Conservation (phyloP, 2,113 vertebrate species). For the Paraplagusia blochii region DNA sequence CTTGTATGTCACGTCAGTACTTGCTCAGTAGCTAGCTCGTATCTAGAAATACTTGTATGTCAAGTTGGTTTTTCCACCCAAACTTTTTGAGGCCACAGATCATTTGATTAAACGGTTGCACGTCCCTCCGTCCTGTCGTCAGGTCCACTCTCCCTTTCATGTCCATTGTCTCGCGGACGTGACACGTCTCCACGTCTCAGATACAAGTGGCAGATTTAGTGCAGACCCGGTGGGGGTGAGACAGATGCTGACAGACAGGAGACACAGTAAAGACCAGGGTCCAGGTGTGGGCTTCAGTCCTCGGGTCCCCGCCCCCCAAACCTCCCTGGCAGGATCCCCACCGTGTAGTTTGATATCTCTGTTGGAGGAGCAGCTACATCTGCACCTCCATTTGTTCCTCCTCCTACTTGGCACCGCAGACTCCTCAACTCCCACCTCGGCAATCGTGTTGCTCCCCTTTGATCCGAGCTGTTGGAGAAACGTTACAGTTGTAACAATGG, state of each 20-base stretch:
- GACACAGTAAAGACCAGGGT: slow-evolving; percentile 23
- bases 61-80: no score
- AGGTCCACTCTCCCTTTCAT: slow-evolving; percentile 8
- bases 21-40: no score
- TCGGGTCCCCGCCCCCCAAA: no score
- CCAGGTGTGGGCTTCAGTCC: slow-evolving; percentile 49
- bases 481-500: slow-evolving; percentile 60
- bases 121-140: not conserved
- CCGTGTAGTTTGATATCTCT: slow-evolving; percentile 30
- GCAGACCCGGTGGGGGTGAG: slow-evolving; percentile 3
- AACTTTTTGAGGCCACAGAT: no score
- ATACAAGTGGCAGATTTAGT: slow-evolving; percentile 10
- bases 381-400: slow-evolving; percentile 17
- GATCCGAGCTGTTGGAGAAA: slow-evolving; percentile 58
- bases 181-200: slow-evolving; percentile 8
- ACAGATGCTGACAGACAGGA: slow-evolving; percentile 35
- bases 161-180: slow-evolving; percentile 16
- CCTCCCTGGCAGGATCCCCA: slow-evolving; percentile 34
- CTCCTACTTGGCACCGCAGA: slow-evolving; percentile 9
- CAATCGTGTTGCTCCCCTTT: slow-evolving; percentile 50
- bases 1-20: no score
- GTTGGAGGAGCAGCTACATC: slow-evolving; percentile 9
- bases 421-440: slow-evolving; percentile 33
- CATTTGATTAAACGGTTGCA: no score
- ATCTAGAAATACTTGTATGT: no score